Evolutionary conservation across 2,797 vertebrate species (phyloP).

Genomic region (Pseudochaenichthys georgianus): DNA sequence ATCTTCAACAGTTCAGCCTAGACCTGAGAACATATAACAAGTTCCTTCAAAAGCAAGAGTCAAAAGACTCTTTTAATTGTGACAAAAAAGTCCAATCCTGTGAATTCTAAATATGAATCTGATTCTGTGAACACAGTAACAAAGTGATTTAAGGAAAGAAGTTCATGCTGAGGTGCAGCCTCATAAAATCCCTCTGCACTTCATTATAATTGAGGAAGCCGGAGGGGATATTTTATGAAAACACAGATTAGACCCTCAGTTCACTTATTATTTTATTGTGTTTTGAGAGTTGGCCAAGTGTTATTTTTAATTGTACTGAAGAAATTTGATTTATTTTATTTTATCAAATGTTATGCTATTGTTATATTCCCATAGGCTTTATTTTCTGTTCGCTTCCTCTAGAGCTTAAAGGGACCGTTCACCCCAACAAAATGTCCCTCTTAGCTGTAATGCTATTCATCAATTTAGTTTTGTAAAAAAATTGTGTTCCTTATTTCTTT

Average conservation of each 20-base stretch:
- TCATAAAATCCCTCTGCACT: slow-evolving; percentile 26
- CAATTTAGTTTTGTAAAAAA: too few relatives aligned
- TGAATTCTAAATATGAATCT: slow-evolving; percentile 18
- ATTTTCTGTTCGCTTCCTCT: background rate
- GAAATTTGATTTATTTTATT: slow-evolving; percentile 31
- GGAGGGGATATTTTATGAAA: slow-evolving; percentile 35
- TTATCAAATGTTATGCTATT: slow-evolving; percentile 20
- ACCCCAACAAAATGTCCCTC: too few relatives aligned
- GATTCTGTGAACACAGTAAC: slow-evolving; percentile 29
- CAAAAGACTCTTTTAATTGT: slow-evolving; percentile 54
- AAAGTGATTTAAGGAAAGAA: slow-evolving; percentile 16
- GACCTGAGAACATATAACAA: slow-evolving; percentile 34
- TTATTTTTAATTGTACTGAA: slow-evolving; percentile 44
- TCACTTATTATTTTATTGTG: slow-evolving; percentile 37
- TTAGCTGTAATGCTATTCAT: too few relatives aligned
- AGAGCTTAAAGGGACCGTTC: too few relatives aligned
- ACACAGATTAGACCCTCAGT: slow-evolving; percentile 28
- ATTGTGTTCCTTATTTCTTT: too few relatives aligned
- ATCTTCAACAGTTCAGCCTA: slow-evolving; percentile 28
- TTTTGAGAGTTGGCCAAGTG: slow-evolving; percentile 28
- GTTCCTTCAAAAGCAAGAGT: slow-evolving; percentile 36
- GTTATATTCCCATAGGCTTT: slow-evolving; percentile 21
- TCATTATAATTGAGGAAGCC: slow-evolving; percentile 18
- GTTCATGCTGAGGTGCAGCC: slow-evolving; percentile 30
- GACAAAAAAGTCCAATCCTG: slow-evolving; percentile 35